Evolutionary conservation across 37 sponge, comb jelly and placozoan genomes (phyloP), one percentile per base, ranked within the genome.

Genomic region (Lycopodina hypogea): DNA sequence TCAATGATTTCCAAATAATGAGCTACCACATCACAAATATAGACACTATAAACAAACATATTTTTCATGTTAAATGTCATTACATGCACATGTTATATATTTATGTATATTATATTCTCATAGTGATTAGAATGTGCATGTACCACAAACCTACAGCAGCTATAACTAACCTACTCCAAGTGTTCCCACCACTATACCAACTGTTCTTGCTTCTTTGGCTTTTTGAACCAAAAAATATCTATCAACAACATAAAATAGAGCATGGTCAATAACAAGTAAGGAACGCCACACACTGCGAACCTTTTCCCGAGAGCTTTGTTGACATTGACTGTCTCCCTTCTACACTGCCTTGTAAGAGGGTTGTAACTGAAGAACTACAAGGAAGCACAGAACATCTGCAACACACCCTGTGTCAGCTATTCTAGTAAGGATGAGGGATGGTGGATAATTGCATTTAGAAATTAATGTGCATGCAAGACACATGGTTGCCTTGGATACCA

Each of bases 121-220:
- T n/a, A n/a, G n/a, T n/a, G n/a, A n/a, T n/a, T n/a, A n/a, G n/a
- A n/a, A n/a, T n/a, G n/a, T n/a, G n/a, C n/a, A n/a, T n/a, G n/a
- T n/a, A n/a, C n/a, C n/a, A n/a, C n/a, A n/a, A n/a, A n/a, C n/a
- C n/a, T n/a, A n/a, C 38, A 41, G 8, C 64, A 56, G 4, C 7
- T 19, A 4, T 39, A 23, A 50, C 69, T 48, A 41, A 85, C 92
- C 89, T 35, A 89, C 86, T 84, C 92, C 96, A 28, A 98, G 78
- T 37, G 96, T 98, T 9, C 96, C 99, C 33, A 93, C 81, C 36
- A 98, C 71, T n/a, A 98, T 93, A 11, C 99, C 99, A 35, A 98
- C 86, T 34, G 90, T 90, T 34, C 69, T 69, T 0, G 94, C 94
- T 36, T 88, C 91, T 48, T 88, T 95, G 0, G 92, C 94, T 67